These are phyloP conservation scores for Stenopsyche tienmushanensis DNA, from an alignment of 1,140 invertebrate species.

Conservation along the genomic window DNA sequence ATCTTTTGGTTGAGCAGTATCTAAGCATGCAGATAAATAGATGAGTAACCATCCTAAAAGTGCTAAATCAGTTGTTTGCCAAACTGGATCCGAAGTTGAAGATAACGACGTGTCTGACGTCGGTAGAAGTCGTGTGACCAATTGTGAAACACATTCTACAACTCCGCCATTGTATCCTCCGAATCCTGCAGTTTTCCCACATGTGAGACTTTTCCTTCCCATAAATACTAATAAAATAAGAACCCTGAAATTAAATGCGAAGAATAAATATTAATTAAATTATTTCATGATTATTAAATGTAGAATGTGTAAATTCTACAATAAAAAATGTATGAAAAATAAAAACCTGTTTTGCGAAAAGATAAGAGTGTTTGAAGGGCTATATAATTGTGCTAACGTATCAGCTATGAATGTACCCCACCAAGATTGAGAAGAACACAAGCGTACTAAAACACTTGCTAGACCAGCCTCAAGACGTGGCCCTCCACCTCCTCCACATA, in stretches of 20 bases:
- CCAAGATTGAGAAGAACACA: constrained; percentile 78
- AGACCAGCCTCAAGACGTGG: constrained; percentile 67
- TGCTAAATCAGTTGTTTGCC: constrained; percentile 60
- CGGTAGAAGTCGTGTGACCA: constrained; percentile 52
- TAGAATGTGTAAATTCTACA: not conserved
- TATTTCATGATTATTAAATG: not conserved
- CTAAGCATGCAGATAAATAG: constrained; percentile 75
- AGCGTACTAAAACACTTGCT: constrained; percentile 75
- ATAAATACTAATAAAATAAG: constrained; percentile 86
- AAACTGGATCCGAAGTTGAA: constrained; percentile 39
- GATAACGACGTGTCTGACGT: constrained; percentile 43
- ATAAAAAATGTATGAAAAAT: not conserved
- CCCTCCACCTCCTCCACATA: constrained; percentile 51
- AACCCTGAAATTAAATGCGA: constrained; percentile 59
- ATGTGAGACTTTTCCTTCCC: constrained; percentile 72
- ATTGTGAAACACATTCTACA: constrained; percentile 51
- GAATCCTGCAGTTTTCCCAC: constrained; percentile 34
- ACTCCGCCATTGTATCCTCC: constrained; percentile 42
- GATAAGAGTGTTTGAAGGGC: constrained; percentile 72
- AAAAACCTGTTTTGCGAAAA: constrained; percentile 82
- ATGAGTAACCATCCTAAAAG: constrained; percentile 78
- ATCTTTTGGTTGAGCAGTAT: constrained; percentile 57
- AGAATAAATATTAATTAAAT: not conserved
- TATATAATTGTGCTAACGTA: constrained; percentile 76
- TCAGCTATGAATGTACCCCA: constrained; percentile 87